A percentile compares a stretch with the other conserved stretches of the same genome.
Evolutionary conservation across 2,797 vertebrate species (phyloP).

Genomic region (Martes flavigula): DNA sequence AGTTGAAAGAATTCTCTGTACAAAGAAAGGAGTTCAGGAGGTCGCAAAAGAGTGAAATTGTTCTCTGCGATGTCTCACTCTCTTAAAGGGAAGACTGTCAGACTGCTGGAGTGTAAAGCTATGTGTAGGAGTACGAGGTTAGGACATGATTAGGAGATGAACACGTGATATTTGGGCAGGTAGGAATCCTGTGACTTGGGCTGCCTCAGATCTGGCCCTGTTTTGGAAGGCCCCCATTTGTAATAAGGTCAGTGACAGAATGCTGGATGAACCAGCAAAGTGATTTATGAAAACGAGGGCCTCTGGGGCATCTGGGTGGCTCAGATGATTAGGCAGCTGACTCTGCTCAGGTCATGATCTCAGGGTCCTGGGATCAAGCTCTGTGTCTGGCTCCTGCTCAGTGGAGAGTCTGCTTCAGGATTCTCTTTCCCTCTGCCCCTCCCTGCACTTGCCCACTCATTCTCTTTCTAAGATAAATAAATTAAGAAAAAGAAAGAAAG

Average conservation of each 20-base stretch:
- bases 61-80: not conserved
- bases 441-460: not conserved
- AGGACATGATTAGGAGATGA: not conserved
- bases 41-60: not conserved
- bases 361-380: not conserved
- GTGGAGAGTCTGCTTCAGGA: not conserved
- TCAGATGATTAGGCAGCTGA: not conserved
- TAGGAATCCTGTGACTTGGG: not conserved
- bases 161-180: not conserved
- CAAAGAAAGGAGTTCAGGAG: not conserved
- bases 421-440: not conserved
- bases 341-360: not conserved
- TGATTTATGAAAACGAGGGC: not conserved
- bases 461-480: not conserved
- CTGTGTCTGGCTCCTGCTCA: not conserved
- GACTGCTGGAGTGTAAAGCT: not conserved
- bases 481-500: not conserved
- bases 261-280: not conserved
- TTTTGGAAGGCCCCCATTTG: not conserved
- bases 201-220: not conserved
- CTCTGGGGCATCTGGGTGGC: not conserved
- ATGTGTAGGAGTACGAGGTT: too few relatives aligned
- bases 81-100: not conserved
- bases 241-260: not conserved
- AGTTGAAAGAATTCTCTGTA: not conserved